Evolutionary conservation across 2,797 vertebrate species (phyloP).

Genomic region (Notolabrus celidotus): DNA sequence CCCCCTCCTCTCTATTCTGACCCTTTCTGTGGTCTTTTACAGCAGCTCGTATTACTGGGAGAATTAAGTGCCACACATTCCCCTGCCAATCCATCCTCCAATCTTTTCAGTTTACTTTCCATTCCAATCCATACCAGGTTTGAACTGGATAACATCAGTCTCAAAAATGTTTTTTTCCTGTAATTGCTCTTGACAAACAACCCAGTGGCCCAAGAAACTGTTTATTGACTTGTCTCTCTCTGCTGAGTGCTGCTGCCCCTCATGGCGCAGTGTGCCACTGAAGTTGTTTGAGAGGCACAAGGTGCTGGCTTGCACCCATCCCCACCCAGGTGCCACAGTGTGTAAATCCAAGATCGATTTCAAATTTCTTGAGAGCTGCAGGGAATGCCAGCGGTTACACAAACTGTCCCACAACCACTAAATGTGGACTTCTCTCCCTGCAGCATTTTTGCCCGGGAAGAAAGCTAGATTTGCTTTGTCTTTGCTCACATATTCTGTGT

Average conservation of each 20-base stretch:
- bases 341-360: constrained; percentile 70
- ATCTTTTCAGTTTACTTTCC: constrained; percentile 47
- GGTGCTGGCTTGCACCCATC: constrained; percentile 55
- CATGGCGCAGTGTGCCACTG: constrained; percentile 31
- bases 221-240: constrained; percentile 74
- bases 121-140: constrained; percentile 42
- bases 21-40: constrained; percentile 27
- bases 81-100: constrained; percentile 28
- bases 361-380: constrained; percentile 44
- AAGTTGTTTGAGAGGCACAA: constrained; percentile 49
- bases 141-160: constrained; percentile 56
- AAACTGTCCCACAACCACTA: constrained; percentile 47
- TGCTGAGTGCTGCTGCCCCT: constrained; percentile 47
- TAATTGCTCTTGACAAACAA: constrained; percentile 78
- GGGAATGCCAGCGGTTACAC: constrained; percentile 44
- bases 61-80: constrained; percentile 33
- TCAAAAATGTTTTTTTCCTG: constrained; percentile 41
- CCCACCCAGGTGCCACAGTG: constrained; percentile 59
- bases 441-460: constrained; percentile 36
- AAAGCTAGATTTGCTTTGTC: constrained; percentile 18
- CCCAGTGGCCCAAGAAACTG: constrained; percentile 64
- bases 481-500: constrained; percentile 34
- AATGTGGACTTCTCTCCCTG: constrained; percentile 47
- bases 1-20: constrained; percentile 20
- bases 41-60: constrained; percentile 33